Base-by-base conservation (phyloP, 2,113 vertebrate genomes). In the Oreochromis spilurus region DNA sequence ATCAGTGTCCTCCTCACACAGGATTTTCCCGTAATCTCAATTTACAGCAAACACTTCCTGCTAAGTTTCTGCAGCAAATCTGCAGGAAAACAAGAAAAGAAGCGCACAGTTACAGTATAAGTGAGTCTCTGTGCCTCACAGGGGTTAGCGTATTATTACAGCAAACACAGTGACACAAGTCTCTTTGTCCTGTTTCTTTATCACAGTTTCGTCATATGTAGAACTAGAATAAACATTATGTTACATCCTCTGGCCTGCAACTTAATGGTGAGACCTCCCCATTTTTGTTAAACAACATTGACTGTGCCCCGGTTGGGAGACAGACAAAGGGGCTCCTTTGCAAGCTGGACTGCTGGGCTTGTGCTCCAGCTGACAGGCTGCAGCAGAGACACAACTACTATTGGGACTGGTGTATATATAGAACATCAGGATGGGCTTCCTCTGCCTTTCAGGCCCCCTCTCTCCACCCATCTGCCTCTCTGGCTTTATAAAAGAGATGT, bases 31-130 rank as follows among this genome's bases (percentile, higher is more conserved):
- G 4, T 85, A 87, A 78, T 93, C 82, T 95, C 91, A 89, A 57
- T 55, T 94, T 92, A 92, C 86, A 84, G 85, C 29, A 93, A 95
- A 94, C 90, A 94, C 83, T 83, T 89, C 94, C 92, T 88, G 91
- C 94, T 70, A 87, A 36, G 84, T 81, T 91, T 90, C 88, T 13
- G 54, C 80, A 81, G 89, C 19, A 21, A 79, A 87, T 60, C 45
- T 19, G 55, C 72, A 79, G 67, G 81, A 89, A 94, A 94, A 92
- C 87, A 91, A 85, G 87, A 57, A 80, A 53, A 65, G 85, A 60
- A 43, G 40, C 38, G 26, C 81, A 52, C 84, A 72, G 62, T 83
- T 77, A 77, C 40, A 43, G 87, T 58, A 65, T 82, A 84, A 70
- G 70, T 19, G 79, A 89, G 83, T 31, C 84, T 81, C 78, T 79